Evolutionary conservation across 2,113 vertebrate species (phyloP).

Genomic region (Phrynosoma blainvillii): DNA sequence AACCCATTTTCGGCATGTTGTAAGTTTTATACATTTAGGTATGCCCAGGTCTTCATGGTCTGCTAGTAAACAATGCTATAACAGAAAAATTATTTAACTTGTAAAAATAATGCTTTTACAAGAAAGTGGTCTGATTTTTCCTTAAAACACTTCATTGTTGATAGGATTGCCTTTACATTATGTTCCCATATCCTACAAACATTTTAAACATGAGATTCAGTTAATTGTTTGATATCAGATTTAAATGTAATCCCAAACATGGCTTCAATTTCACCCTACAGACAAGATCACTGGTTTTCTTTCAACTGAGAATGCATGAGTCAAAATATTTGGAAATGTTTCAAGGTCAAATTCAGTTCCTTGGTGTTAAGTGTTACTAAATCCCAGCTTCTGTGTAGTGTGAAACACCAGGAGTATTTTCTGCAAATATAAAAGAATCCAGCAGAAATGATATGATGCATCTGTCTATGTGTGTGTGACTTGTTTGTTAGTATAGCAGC

Average conservation of each 20-base stretch:
- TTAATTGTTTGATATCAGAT: no score
- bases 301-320: slow-evolving; percentile 63
- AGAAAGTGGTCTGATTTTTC: slow-evolving; percentile 53
- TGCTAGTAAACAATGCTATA: slow-evolving; percentile 67
- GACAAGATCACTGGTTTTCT: slow-evolving; percentile 51
- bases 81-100: slow-evolving; percentile 63
- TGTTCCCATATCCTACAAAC: slow-evolving; percentile 3
- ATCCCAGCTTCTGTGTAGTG: slow-evolving; percentile 43
- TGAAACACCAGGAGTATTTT: not conserved
- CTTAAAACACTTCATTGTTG: slow-evolving; percentile 60
- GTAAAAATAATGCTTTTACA: slow-evolving; percentile 66
- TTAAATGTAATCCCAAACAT: slow-evolving; percentile 53
- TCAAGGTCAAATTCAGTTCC: slow-evolving; percentile 73
- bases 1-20: slow-evolving; percentile 57
- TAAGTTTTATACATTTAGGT: slow-evolving; percentile 64
- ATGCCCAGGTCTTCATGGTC: slow-evolving; percentile 73
- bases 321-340: slow-evolving; percentile 53
- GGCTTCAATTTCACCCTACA: slow-evolving; percentile 53
- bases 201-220: slow-evolving; percentile 25
- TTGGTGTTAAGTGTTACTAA: slow-evolving; percentile 56
- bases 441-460: not conserved
- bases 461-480: not conserved
- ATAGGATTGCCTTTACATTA: slow-evolving; percentile 67
- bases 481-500: not conserved
- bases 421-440: not conserved